phyloP scores from a whole-genome alignment of 2,888 invertebrate genomes.

The Scaptomyza parva region DNA sequence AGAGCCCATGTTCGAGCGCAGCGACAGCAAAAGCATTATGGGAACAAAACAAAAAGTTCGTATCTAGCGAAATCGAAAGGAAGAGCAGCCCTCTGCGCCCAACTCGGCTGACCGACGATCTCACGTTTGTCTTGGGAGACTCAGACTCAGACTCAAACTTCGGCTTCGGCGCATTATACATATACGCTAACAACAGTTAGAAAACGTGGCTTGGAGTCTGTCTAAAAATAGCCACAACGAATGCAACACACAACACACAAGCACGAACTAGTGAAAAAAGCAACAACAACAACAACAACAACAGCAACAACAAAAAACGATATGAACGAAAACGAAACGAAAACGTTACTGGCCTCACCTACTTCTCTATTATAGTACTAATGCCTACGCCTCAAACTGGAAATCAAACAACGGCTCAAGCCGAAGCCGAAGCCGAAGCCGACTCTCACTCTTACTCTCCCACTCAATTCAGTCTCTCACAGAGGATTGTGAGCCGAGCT shows the following conservation, averaged over 20 bases:
- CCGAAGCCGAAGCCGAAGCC: constrained; percentile 18
- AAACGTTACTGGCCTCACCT: constrained; percentile 68
- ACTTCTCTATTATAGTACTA: constrained; percentile 41
- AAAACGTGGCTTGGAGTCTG: constrained; percentile 83
- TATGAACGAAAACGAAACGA: constrained; percentile 59
- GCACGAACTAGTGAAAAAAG: constrained; percentile 3
- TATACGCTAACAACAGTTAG: constrained; percentile 83
- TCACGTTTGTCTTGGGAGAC: constrained; percentile 71
- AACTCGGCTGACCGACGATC: constrained; percentile 67
- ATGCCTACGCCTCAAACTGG: constrained; percentile 48
- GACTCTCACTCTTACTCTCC: constrained; percentile 63
- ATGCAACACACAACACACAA: constrained; percentile 60
- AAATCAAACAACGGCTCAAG: constrained; percentile 30
- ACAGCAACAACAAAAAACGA: constrained; percentile 39
- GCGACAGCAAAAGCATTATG: constrained; percentile 74
- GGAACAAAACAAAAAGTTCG: constrained; percentile 66
- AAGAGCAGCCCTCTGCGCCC: constrained; percentile 81
- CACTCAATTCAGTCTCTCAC: constrained; percentile 13
- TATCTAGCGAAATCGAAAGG: constrained; percentile 84
- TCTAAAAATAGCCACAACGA: constrained; percentile 82
- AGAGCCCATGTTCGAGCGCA: constrained; percentile 14
- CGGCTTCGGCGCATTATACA: constrained; percentile 3
- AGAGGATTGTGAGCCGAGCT: constrained; percentile 41
- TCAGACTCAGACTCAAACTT: constrained; percentile 13
- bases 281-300: too few species aligned